Evolutionary conservation across 1,140 invertebrate species (phyloP), one percentile per base, ranked within the genome.

Genomic region (Adelges cooleyi): DNA sequence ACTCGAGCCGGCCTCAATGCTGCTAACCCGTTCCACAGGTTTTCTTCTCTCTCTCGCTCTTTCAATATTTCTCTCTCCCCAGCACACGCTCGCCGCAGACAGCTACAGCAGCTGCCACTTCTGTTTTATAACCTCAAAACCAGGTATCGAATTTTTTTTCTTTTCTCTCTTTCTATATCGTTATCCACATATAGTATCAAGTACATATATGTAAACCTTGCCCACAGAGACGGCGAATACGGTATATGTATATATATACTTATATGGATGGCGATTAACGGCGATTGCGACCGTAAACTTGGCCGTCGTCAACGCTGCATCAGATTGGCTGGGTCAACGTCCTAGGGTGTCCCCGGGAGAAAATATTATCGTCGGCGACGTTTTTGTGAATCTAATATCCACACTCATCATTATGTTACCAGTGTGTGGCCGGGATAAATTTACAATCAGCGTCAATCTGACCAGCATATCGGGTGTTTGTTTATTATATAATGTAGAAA

Each of bases 101-200:
- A 18, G 3, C 20, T 29, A 48, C 25, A 6, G 54, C 54, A 59
- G 56, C 56, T 46, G 27, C 42, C 56, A 62, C 56, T 62, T 62
- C 56, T 62, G 56, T 62, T 62, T 48, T 44, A 62, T 62, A 48
- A 62, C 42, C 42, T 62, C 56, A 62, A 59, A 62, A 62, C 56
- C 38, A 42, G 56, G 56, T 62, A 62, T 62, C 42, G 23, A 62
- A 62, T 62, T n/a, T n/a, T 44, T 44, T 44, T 15, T 44, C 44
- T 29, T 22, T 20, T 17, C n/a, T 59, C 44, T 48, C n/a, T 50
- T 36, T 48, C 8, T 10, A 49, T 49, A 18, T 17, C 9, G 46
- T 38, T 62, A 29, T 25, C 20, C 44, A 8, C 46, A 27, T 59
- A 33, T 33, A 33, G 29, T 6, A 33, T 33, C 29, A 33, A 33